Base-by-base conservation (phyloP, 2,113 vertebrate species). In the Tricholaema leucomelas region DNA sequence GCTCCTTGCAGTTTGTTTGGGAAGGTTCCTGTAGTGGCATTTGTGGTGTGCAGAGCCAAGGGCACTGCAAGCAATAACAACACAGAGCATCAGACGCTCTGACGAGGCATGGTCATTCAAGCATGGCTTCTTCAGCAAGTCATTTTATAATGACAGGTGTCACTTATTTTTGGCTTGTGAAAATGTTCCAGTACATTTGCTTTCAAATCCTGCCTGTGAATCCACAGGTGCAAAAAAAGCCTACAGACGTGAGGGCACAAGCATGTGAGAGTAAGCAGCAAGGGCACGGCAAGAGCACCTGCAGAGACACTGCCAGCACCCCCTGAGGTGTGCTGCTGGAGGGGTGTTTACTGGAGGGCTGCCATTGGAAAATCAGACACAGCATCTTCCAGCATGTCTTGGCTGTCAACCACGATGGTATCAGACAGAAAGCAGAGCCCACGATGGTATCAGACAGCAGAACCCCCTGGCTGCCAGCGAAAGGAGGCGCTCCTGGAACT, bases 401-500 rank as follows among this genome's bases (percentile, higher is more conserved):
- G 78, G 69, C 69, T 64, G 17, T 6, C 36, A 25, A 15, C 19
- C 3, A 1, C 48, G 64, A 7, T 16, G 69, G 12, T 20, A 17
- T 20, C 70, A 44, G 31, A 28, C 10, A 60, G 12, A 50, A 36
- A 65, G 58, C 1, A 13, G 38, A 40, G 13, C 38, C 18, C 3
- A 1, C 46, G 64, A 6, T 16, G 67, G 11, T 20, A 16, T 20
- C 70, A 44, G 31, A 31, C 8, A 60, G 90, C 52, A 55, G 54
- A 46, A 52, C 66, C 28, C 74, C 50, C 40, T 55, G 55, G 31
- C 64, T 40, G 73, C 71, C 40, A 77, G 74, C 33, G 0, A 20
- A 71, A 91, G 90, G 93, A 78, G 93, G 91, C 33, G 60, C 93
- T 94, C 74, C 86, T 87, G 84, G 40, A 10, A 28, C 74, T 91